phyloP scores from a whole-genome alignment of 2,888 invertebrate species.

The Norana najaformis region DNA sequence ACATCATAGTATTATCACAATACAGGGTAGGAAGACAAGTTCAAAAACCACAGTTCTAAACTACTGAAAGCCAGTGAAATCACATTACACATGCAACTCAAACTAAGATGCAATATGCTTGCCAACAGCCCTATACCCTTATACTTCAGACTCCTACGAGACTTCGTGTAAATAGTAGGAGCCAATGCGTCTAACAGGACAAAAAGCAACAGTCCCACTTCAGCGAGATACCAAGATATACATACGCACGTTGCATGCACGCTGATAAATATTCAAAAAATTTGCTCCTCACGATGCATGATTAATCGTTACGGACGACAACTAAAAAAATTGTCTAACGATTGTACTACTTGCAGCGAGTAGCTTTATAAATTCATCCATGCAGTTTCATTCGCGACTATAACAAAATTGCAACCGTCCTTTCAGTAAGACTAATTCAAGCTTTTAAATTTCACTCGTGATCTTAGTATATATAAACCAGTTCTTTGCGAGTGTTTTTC shows the following conservation, averaged over 20 bases:
- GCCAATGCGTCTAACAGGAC: neutral
- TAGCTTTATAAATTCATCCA: neutral
- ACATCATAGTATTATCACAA: neutral
- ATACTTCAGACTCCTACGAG: neutral
- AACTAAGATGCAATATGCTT: neutral
- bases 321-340: neutral
- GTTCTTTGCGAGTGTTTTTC: slow-evolving; percentile 21
- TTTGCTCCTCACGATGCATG: neutral
- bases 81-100: slow-evolving; percentile 9
- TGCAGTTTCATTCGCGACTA: neutral
- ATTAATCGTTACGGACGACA: neutral
- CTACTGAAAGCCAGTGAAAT: slow-evolving; percentile 23
- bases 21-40: slow-evolving; percentile 13
- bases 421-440: neutral
- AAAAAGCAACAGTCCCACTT: neutral
- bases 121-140: neutral
- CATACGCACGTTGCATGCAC: neutral
- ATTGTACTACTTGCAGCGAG: neutral
- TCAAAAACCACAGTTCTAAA: neutral
- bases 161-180: neutral
- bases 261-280: neutral
- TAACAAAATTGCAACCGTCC: slow-evolving; percentile 13
- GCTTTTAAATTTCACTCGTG: slow-evolving; percentile 20
- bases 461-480: slow-evolving; percentile 19
- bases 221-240: neutral